These are phyloP conservation scores for Gymnopithys bicolor DNA, from an alignment of 2,797 vertebrate genomes.

Conservation along the genomic window DNA sequence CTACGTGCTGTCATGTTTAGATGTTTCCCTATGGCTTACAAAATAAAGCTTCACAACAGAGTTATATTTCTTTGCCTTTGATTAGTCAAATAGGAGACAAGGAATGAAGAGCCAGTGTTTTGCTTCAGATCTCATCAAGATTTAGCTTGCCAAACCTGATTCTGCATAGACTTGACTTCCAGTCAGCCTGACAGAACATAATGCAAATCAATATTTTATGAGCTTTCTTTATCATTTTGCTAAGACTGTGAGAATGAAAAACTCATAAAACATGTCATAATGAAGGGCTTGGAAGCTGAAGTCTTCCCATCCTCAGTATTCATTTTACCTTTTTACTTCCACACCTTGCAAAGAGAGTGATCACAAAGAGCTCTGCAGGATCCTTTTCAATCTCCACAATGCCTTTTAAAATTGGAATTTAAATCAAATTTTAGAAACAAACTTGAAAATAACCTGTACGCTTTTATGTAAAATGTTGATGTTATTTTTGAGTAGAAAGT, in stretches of 20 bases:
- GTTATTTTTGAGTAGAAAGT: not conserved
- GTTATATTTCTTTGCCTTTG: not conserved
- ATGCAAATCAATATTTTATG: not conserved
- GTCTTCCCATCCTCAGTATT: not conserved
- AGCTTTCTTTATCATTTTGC: not conserved
- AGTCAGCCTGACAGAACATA: not conserved
- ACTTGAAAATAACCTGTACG: not conserved
- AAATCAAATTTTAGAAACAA: not conserved
- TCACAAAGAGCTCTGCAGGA: not conserved
- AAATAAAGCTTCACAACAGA: not conserved
- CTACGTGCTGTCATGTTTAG: not conserved
- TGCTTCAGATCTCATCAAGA: not conserved
- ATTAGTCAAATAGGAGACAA: conserved; percentile 6
- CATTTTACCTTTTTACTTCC: not conserved
- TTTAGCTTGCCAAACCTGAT: not conserved
- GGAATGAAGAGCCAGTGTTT: not conserved
- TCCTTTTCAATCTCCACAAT: not conserved
- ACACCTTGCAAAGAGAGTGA: not conserved
- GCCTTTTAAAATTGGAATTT: not conserved
- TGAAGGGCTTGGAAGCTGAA: not conserved
- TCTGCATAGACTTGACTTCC: not conserved
- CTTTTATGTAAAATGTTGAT: not conserved
- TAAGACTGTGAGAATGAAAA: not conserved
- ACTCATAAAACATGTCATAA: not conserved
- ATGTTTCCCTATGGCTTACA: not conserved